A percentile compares a stretch with the other conserved stretches of the same genome.
Evolutionary conservation across 1,140 invertebrate genomes (phyloP).

Genomic region (Scaptodrosophila lebanonensis): DNA sequence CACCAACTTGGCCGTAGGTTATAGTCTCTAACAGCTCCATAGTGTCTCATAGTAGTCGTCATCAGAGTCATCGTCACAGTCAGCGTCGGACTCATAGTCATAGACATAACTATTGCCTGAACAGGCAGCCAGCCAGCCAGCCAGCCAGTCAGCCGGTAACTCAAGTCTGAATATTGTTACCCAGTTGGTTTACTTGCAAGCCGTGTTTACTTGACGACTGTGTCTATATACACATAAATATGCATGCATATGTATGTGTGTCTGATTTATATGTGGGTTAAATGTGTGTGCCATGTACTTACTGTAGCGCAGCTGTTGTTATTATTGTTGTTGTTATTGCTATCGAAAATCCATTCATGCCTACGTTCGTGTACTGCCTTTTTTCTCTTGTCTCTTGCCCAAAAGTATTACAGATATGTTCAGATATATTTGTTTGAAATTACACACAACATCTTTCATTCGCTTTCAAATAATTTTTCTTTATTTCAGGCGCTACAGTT

Average conservation of each 20-base stretch:
- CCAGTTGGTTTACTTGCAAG: constrained; percentile 36
- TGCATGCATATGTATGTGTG: constrained; percentile 4
- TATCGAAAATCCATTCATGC: constrained; percentile 4
- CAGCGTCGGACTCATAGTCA: too few relatives aligned
- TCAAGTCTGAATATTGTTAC: too few relatives aligned
- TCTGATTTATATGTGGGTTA: constrained; percentile 46
- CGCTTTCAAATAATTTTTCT: constrained; percentile 21
- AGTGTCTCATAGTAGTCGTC: too few relatives aligned
- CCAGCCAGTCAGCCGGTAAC: constrained; percentile 19
- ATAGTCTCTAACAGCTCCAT: too few relatives aligned
- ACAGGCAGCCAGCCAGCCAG: constrained; percentile 23
- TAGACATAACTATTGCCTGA: constrained; percentile 42
- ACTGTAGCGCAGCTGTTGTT: constrained; percentile 11
- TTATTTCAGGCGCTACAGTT: constrained; percentile 90
- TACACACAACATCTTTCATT: background rate
- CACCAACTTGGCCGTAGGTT: constrained; percentile 59
- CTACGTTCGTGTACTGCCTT: constrained; percentile 3
- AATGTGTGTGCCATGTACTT: constrained; percentile 51
- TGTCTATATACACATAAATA: background rate
- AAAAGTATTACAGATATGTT: too few relatives aligned
- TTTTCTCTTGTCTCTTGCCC: too few relatives aligned
- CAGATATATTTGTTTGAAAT: too few relatives aligned
- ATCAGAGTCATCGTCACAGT: too few relatives aligned
- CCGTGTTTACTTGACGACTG: constrained; percentile 28
- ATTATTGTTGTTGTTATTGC: constrained; percentile 37